Percentiles rank a stretch among this genome's conserved stretches.
Evolutionary conservation across 2,797 vertebrate species (phyloP).

Genomic region (Gorsachius magnificus): DNA sequence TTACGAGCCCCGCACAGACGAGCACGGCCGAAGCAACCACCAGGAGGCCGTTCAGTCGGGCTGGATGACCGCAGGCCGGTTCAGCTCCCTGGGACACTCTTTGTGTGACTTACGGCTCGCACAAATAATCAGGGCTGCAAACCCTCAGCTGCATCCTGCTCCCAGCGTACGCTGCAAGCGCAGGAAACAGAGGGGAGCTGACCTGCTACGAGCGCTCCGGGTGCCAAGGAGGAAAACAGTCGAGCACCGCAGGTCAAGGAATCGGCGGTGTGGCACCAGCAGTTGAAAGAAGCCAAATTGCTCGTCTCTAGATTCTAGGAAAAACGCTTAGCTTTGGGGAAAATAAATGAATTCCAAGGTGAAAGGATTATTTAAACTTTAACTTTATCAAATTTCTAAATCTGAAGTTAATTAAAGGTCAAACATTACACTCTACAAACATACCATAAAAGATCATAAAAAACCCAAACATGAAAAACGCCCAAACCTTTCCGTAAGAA

Average conservation of each 20-base stretch:
- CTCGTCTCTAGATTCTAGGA: not conserved
- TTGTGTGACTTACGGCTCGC: not conserved
- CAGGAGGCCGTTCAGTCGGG: not conserved
- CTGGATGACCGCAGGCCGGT: rapidly evolving
- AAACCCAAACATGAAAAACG: not conserved
- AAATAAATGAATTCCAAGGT: not conserved
- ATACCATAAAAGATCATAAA: not conserved
- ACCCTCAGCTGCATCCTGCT: slow-evolving; percentile 11
- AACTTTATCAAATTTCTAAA: not conserved
- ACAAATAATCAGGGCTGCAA: not conserved
- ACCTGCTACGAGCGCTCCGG: not conserved
- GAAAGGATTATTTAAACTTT: not conserved
- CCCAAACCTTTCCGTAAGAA: not conserved
- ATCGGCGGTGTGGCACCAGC: not conserved
- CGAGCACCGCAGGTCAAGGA: not conserved
- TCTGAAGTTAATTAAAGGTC: not conserved
- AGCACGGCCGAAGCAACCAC: not conserved
- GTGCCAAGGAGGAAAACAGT: not conserved
- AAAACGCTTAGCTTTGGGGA: not conserved
- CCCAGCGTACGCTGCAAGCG: rapidly evolving
- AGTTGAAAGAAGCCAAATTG: not conserved
- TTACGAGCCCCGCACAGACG: not conserved
- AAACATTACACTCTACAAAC: not conserved
- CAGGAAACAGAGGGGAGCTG: slow-evolving; percentile 12
- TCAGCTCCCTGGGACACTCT: not conserved